A percentile compares a stretch with the other conserved stretches of the same genome.
Conservation (phyloP, 2,888 invertebrate species). For the Epistrophe eligans region DNA sequence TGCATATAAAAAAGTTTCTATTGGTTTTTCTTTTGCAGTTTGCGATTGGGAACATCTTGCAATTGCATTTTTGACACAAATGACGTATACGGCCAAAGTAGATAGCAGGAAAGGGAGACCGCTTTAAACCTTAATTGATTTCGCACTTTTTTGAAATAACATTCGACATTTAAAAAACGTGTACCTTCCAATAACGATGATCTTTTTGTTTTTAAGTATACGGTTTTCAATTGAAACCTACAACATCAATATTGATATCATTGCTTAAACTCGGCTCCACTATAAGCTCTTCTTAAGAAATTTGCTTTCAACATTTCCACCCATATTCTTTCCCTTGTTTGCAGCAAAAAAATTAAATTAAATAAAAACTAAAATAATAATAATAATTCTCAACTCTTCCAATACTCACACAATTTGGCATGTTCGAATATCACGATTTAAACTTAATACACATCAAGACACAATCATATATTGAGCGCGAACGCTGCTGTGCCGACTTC, state of each 20-base stretch:
- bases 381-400: constrained; percentile 48
- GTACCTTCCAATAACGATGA: neutral
- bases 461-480: constrained; percentile 22
- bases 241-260: constrained; percentile 42
- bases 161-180: no score
- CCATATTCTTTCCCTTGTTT: constrained; percentile 46
- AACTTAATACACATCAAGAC: constrained; percentile 33
- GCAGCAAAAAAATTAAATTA: neutral
- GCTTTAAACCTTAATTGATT: no score
- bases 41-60: no score
- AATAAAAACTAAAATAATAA: neutral
- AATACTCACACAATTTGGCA: constrained; percentile 38
- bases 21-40: no score
- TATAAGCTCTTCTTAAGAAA: constrained; percentile 67
- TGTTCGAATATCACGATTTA: constrained; percentile 51
- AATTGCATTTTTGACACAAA: no score
- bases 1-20: no score
- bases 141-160: no score
- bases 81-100: no score
- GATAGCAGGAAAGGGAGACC: no score
- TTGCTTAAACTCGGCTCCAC: constrained; percentile 25
- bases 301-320: constrained; percentile 62
- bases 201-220: neutral
- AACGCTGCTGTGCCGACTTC: constrained; percentile 52
- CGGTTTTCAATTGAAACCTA: neutral